phyloP scores from a whole-genome alignment of 2,113 vertebrate species.

The Laticauda laticaudata region DNA sequence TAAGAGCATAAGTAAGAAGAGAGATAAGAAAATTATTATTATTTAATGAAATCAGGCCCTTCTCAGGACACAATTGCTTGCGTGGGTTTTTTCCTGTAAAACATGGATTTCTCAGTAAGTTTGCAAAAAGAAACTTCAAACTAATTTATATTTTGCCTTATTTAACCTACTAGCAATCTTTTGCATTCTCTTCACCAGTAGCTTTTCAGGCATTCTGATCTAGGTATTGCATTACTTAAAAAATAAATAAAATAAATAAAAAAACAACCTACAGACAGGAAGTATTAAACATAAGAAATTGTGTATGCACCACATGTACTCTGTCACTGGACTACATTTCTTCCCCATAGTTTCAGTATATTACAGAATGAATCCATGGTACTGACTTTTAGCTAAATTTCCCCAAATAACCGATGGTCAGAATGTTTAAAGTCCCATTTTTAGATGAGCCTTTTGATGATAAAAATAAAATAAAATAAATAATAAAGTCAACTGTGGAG shows the following conservation, averaged over 20 bases:
- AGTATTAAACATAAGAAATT: neutral
- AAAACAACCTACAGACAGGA: neutral
- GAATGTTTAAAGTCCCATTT: neutral
- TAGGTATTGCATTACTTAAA: neutral
- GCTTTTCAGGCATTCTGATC: neutral
- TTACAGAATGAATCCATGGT: neutral
- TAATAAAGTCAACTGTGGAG: neutral
- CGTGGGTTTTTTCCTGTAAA: neutral
- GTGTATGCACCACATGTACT: neutral
- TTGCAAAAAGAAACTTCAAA: neutral
- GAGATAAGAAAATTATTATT: neutral
- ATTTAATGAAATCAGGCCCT: neutral
- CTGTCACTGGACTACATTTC: neutral
- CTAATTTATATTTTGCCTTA: neutral
- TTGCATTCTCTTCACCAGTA: neutral
- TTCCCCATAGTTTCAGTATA: neutral
- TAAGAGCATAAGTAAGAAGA: neutral
- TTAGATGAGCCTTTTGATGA: neutral
- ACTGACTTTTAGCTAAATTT: neutral
- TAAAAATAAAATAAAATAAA: neutral
- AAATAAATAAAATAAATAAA: neutral
- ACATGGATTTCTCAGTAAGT: neutral
- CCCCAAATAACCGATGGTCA: neutral
- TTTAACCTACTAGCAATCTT: neutral
- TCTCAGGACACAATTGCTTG: neutral